Base-by-base conservation (phyloP, 2,888 invertebrate species). In the Coleophora flavipennella region DNA sequence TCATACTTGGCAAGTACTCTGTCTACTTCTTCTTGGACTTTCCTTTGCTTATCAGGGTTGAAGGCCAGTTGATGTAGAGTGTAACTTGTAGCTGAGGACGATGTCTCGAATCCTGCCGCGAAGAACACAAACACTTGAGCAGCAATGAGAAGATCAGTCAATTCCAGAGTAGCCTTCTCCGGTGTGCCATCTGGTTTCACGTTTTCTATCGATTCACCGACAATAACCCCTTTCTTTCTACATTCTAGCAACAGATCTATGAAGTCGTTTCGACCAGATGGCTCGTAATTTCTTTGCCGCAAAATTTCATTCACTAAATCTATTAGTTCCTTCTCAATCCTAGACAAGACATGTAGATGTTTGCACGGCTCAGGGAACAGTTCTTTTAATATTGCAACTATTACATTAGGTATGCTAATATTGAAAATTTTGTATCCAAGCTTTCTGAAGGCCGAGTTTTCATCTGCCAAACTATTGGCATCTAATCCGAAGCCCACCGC, bases 101-200 rank as follows among this genome's bases (percentile, higher is more conserved):
- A 55, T 1, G 58, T 53, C 35, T 57, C 55, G 25, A 55, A 53
- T 1, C 56, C 56, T 6, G 56, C 56, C 4, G 49, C 52, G 35
- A 57, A 57, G 28, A 55, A 55, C 11, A 51, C 44, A 14, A 50
- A 52, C 8, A 51, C 46, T 37, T 57, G 57, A 8, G 55, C 55
- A 1, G 49, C 50, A 27, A 55, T 46, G 7, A 57, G 33, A 2
- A 28, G 32, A 0, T 49, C 45, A 29, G 42, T 44, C 14, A 55
- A 28, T 9, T 47, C 50, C 3, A 52, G 26, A n/a, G 40, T 40
- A 7, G 40, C 39, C 1, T 29, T 13, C 27, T 45, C 40, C 8
- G 49, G 43, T 8, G 36, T 45, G 1, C 51, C 53, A 28, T 51
- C 49, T 9, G 35, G 8, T 13, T 50, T 49, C 2, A 34, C 36